Conservation (phyloP, 2,113 vertebrate genomes). For the Solea senegalensis region DNA sequence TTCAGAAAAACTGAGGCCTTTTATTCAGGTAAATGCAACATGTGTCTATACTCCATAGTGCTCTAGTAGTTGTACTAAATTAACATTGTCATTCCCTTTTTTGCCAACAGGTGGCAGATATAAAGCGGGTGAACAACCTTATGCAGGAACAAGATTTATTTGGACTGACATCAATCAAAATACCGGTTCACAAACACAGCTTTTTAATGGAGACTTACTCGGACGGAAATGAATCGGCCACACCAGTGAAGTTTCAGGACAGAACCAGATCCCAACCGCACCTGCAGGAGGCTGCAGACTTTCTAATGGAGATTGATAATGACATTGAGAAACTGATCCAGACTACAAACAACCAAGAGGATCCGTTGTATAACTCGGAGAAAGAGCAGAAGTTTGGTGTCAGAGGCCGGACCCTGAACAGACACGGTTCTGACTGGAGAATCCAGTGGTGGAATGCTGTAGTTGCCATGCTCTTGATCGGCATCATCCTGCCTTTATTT, state of each 20-base stretch:
- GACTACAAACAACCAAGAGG: constrained; percentile 62
- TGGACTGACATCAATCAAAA: constrained; percentile 91
- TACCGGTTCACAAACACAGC: constrained; percentile 89
- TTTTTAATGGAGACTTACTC: constrained; percentile 82
- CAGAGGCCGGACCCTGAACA: constrained; percentile 13
- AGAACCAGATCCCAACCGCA: constrained; percentile 12
- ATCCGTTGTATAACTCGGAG: constrained; percentile 32
- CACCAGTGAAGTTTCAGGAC: constrained; percentile 15
- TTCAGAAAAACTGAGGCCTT: too few relatives aligned
- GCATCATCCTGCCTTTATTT: constrained; percentile 91
- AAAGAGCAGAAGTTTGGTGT: constrained; percentile 22
- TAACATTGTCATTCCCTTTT: constrained; percentile 27
- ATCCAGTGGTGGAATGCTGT: constrained; percentile 97
- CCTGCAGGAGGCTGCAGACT: constrained; percentile 73
- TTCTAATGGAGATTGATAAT: constrained; percentile 87
- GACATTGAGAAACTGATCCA: constrained; percentile 84
- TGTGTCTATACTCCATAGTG: neutral
- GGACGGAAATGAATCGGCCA: constrained; percentile 43
- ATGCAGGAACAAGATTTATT: constrained; percentile 94
- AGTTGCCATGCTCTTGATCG: constrained; percentile 91
- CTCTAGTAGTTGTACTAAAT: neutral
- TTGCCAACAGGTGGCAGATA: constrained; percentile 88
- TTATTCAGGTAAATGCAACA: too few relatives aligned
- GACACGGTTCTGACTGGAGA: constrained; percentile 87
- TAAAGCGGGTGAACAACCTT: constrained; percentile 94